A percentile compares a stretch with the other conserved stretches of the same genome.
These are phyloP conservation scores for Orestias chungarensis DNA, from an alignment of 2,797 vertebrate species.

Conservation along the genomic window DNA sequence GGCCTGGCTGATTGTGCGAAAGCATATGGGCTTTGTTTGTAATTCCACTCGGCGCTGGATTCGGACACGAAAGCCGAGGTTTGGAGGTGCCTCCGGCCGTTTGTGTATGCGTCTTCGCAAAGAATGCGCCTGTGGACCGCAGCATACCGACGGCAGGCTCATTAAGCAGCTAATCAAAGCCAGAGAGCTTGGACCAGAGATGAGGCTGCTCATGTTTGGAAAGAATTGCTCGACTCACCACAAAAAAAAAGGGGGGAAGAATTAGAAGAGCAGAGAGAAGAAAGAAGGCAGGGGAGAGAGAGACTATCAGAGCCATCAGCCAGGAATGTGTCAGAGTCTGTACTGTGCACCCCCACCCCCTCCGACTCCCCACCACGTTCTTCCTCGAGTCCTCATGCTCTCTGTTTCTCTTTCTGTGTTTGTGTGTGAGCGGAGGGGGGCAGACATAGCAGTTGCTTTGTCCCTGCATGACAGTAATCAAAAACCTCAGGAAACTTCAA, in stretches of 20 bases:
- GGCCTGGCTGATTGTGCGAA: conserved; percentile 62
- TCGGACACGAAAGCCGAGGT: conserved; percentile 48
- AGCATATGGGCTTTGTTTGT: conserved; percentile 78
- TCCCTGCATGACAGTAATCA: conserved; percentile 79
- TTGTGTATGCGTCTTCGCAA: conserved; percentile 28
- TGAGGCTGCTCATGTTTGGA: conserved; percentile 81
- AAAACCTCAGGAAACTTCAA: conserved; percentile 79
- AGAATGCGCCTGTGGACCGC: conserved; percentile 61
- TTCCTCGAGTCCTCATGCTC: conserved; percentile 55
- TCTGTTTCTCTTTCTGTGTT: conserved; percentile 67
- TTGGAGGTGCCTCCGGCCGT: conserved; percentile 28
- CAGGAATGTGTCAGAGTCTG: conserved; percentile 83
- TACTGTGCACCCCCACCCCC: conserved; percentile 72
- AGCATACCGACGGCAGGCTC: conserved; percentile 81
- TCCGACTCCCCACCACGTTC: background rate
- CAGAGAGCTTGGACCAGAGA: conserved; percentile 81
- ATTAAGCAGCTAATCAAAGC: conserved; percentile 85
- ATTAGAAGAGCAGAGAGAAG: conserved; percentile 67
- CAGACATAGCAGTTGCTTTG: conserved; percentile 70
- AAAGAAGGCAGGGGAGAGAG: conserved; percentile 66
- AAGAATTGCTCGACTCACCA: conserved; percentile 80
- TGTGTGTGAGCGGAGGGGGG: conserved; percentile 45
- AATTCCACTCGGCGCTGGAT: conserved; percentile 63
- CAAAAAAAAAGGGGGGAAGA: conserved; percentile 69
- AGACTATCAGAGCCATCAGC: conserved; percentile 70